phyloP scores from a whole-genome alignment of 2,797 vertebrate genomes.

The Prunella strophiata region DNA sequence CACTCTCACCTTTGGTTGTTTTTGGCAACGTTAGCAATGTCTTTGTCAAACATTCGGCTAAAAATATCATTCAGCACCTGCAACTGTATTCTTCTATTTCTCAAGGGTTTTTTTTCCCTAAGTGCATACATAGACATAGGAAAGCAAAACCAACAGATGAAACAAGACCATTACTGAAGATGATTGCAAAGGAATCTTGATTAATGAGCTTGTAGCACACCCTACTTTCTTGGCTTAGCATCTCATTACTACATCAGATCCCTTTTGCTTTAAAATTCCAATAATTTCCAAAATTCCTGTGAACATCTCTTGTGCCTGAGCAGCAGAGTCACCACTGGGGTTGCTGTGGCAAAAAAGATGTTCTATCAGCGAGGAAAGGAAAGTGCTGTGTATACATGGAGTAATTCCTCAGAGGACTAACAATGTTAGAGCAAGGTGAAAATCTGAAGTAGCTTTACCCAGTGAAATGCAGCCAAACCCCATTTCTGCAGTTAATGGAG shows the following conservation, averaged over 20 bases:
- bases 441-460: not conserved
- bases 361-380: conserved; percentile 19
- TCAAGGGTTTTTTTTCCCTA: not conserved
- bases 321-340: conserved; percentile 19
- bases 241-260: not conserved
- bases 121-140: not conserved
- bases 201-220: not conserved
- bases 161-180: not conserved
- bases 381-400: conserved; percentile 44
- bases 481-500: not conserved
- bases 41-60: conserved; percentile 11
- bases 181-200: not conserved
- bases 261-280: not conserved
- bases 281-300: not conserved
- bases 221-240: not conserved
- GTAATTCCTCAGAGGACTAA: conserved; percentile 5
- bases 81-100: not conserved
- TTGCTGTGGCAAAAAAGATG: conserved; percentile 68
- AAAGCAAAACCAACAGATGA: not conserved
- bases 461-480: not conserved
- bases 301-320: not conserved
- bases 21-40: not conserved
- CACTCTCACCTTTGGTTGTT: conserved; percentile 22
- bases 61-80: not conserved
- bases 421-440: not conserved